Conservation (phyloP, 1,140 invertebrate species). For the Sarcophaga peregrina region DNA sequence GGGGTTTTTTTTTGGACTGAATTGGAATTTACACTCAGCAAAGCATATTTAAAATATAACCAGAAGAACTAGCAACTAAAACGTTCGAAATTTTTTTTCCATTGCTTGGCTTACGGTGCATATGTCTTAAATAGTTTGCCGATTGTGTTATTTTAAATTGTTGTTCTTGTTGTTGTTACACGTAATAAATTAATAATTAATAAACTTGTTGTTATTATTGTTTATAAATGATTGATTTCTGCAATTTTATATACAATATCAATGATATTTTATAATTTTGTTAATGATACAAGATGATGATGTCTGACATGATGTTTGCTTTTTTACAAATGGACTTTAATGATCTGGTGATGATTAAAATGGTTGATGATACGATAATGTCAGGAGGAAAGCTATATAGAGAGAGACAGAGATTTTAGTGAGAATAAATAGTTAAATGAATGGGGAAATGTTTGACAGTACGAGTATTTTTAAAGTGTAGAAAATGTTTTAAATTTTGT, state of each 20-base stretch:
- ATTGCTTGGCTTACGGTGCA: not conserved
- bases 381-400: too few species aligned
- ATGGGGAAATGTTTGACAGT: too few species aligned
- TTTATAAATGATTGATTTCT: slow-evolving; percentile 10
- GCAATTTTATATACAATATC: slow-evolving; percentile 22
- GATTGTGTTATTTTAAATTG: not conserved
- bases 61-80: not conserved
- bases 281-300: not conserved
- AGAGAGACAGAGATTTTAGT: too few species aligned
- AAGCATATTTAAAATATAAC: not conserved
- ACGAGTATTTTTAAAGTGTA: too few species aligned
- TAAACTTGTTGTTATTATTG: not conserved
- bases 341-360: too few species aligned
- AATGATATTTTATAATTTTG: not conserved
- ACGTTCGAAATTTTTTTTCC: not conserved
- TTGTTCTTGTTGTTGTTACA: not conserved
- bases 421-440: too few species aligned
- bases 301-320: not conserved
- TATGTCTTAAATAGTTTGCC: not conserved
- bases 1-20: not conserved
- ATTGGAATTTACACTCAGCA: not conserved
- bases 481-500: too few species aligned
- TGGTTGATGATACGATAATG: too few species aligned
- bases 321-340: not conserved
- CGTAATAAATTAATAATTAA: not conserved